Evolutionary conservation across 2,113 vertebrate genomes (phyloP).

Genomic region (Sinocyclocheilus rhinocerous): DNA sequence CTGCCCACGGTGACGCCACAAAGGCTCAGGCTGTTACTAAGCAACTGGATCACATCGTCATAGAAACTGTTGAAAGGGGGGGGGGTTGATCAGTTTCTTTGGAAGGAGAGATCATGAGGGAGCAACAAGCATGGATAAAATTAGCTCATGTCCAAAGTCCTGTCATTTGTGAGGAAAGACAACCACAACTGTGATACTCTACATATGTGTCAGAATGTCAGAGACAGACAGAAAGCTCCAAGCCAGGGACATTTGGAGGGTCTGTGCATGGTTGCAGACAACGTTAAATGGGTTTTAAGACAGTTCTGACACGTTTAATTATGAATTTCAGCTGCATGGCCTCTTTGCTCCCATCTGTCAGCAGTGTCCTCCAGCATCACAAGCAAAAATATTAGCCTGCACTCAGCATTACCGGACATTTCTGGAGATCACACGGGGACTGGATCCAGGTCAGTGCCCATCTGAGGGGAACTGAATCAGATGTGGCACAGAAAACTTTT

Average conservation of each 20-base stretch:
- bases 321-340: slow-evolving; percentile 36
- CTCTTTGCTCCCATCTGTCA: slow-evolving; percentile 37
- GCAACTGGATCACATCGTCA: slow-evolving; percentile 85
- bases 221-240: neutral
- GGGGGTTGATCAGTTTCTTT: slow-evolving; percentile 59
- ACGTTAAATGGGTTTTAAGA: slow-evolving; percentile 17
- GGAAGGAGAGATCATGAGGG: slow-evolving; percentile 70
- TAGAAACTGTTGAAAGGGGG: slow-evolving; percentile 68
- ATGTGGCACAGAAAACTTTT: neutral
- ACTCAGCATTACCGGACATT: slow-evolving; percentile 4
- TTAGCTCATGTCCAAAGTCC: slow-evolving; percentile 49
- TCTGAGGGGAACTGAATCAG: slow-evolving; percentile 9
- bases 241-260: neutral
- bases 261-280: neutral
- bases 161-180: slow-evolving; percentile 4
- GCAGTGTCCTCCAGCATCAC: slow-evolving; percentile 9
- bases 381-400: slow-evolving; percentile 24
- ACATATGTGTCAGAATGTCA: neutral
- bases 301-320: slow-evolving; percentile 45
- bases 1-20: slow-evolving; percentile 78
- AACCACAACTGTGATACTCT: slow-evolving; percentile 50
- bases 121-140: slow-evolving; percentile 54
- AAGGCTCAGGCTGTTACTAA: slow-evolving; percentile 78
- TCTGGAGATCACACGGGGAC: neutral
- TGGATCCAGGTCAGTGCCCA: neutral